Evolutionary conservation across 2,797 vertebrate species (phyloP).

Genomic region (Periparus ater): DNA sequence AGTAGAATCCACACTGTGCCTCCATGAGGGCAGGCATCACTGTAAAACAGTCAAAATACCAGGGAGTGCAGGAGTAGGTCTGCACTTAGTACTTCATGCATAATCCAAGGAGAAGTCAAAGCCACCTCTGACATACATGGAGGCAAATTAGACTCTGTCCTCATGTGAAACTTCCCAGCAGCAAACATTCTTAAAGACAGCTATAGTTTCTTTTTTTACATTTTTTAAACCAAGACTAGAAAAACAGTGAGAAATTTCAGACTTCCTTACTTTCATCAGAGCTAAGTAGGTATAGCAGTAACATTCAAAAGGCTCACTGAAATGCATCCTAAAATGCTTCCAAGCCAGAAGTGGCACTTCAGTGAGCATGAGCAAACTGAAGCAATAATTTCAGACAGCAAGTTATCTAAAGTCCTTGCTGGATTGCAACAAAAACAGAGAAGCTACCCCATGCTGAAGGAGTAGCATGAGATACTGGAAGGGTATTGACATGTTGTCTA

Average conservation of each 20-base stretch:
- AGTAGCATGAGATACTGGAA: background rate
- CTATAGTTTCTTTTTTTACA: background rate
- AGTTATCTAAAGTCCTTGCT: background rate
- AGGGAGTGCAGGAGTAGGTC: background rate
- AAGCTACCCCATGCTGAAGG: background rate
- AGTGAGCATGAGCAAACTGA: background rate
- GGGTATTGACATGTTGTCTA: background rate
- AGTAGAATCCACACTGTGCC: accelerated
- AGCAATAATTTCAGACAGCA: background rate
- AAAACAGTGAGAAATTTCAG: background rate
- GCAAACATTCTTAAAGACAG: background rate
- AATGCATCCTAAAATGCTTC: background rate
- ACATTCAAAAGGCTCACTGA: background rate
- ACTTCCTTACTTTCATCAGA: background rate
- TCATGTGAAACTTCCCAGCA: background rate
- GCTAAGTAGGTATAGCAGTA: background rate
- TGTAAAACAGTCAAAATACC: background rate
- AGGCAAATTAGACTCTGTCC: background rate
- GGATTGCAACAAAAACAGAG: background rate
- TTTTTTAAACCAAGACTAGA: background rate
- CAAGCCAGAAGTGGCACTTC: background rate
- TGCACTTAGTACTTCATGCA: background rate
- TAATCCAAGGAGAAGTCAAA: background rate
- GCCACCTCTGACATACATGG: accelerated
- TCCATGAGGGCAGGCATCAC: background rate